phyloP scores from a whole-genome alignment of 2,113 vertebrate genomes.

The Paraplagusia blochii region DNA sequence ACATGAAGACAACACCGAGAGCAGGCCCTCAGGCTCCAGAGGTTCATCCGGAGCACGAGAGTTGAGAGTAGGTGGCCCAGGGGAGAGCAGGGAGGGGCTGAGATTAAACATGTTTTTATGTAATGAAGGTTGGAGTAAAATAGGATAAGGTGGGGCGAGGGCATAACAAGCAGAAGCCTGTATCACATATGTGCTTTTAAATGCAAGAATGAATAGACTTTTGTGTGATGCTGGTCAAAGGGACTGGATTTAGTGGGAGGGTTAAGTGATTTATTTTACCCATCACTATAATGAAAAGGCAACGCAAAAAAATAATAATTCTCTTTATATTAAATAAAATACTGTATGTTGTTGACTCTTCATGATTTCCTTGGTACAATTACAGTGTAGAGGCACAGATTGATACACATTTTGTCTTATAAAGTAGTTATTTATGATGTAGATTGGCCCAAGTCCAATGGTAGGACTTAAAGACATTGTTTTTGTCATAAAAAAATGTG shows the following conservation, averaged over 20 bases:
- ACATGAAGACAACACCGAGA: conserved; percentile 36
- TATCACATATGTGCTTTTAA: conserved; percentile 7
- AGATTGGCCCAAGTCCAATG: too few relatives aligned
- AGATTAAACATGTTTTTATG: conserved; percentile 72
- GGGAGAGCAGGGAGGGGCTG: conserved; percentile 37
- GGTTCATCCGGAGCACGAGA: conserved; percentile 52
- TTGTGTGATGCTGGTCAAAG: background rate
- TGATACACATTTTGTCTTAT: too few relatives aligned
- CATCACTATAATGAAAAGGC: conserved; percentile 2
- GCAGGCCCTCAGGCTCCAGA: conserved; percentile 12
- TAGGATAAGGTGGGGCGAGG: conserved; percentile 34
- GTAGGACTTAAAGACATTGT: too few relatives aligned
- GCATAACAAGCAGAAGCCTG: conserved; percentile 10
- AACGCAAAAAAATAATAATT: background rate
- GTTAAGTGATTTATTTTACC: background rate
- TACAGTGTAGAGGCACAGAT: background rate
- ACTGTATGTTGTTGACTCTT: background rate
- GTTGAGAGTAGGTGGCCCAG: conserved; percentile 32
- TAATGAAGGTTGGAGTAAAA: conserved; percentile 56
- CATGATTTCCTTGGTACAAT: background rate
- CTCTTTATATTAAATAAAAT: background rate
- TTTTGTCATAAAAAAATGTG: too few relatives aligned
- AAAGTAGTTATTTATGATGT: too few relatives aligned
- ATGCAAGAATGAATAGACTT: conserved; percentile 3
- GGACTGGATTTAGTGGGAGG: background rate